These are phyloP conservation scores for Itoplectis maculator DNA, from an alignment of 2,888 invertebrate genomes.

Conservation along the genomic window DNA sequence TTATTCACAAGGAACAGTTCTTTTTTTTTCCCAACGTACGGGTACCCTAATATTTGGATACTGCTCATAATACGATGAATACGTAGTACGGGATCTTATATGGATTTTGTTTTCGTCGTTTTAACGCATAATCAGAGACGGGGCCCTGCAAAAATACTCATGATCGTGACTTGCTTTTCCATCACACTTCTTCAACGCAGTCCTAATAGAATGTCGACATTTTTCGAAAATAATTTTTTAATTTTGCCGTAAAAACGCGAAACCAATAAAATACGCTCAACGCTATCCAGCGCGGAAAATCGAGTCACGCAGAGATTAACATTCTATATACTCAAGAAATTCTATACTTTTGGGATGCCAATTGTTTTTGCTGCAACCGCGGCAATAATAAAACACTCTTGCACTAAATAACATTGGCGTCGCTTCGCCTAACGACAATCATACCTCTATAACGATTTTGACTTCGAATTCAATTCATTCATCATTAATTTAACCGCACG, in stretches of 20 bases:
- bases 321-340: constrained; percentile 14
- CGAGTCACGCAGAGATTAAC: background rate
- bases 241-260: background rate
- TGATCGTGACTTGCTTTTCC: constrained; percentile 29
- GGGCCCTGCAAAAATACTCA: constrained; percentile 48
- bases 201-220: constrained; percentile 1
- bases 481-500: background rate
- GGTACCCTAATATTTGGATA: constrained; percentile 66
- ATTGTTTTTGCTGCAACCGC: constrained; percentile 3
- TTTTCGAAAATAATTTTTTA: constrained; percentile 9
- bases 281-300: constrained; percentile 1
- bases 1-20: constrained; percentile 76
- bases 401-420: constrained; percentile 5
- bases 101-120: constrained; percentile 35
- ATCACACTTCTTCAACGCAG: constrained; percentile 32
- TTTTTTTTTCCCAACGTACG: constrained; percentile 56
- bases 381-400: constrained; percentile 3
- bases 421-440: background rate
- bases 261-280: constrained; percentile 18
- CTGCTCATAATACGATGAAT: constrained; percentile 63
- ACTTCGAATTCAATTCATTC: background rate
- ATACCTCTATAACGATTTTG: constrained; percentile 1
- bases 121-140: constrained; percentile 25
- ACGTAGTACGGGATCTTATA: constrained; percentile 60
- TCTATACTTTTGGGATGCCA: constrained; percentile 6